Conservation (phyloP, 2,113 vertebrate species). For the Pogonocichla stellata region DNA sequence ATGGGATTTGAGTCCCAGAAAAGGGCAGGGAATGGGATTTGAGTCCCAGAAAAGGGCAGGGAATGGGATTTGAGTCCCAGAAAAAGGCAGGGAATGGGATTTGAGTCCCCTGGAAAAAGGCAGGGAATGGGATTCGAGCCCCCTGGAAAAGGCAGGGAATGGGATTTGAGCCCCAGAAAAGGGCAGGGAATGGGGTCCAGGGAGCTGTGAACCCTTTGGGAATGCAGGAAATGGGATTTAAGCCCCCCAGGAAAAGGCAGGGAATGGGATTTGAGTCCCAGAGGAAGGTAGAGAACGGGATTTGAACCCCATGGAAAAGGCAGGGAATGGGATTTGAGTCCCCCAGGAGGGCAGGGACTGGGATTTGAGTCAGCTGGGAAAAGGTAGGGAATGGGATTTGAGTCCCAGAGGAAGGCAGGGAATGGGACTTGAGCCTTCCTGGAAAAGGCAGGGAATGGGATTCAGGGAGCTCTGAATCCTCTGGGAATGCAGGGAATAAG, state of each 20-base stretch:
- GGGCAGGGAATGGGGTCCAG: neutral
- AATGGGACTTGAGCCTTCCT: neutral
- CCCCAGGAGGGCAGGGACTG: no score
- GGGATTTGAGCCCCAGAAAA: no score
- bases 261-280: neutral
- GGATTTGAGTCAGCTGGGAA: neutral
- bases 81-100: neutral
- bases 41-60: no score
- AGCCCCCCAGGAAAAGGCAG: accelerated
- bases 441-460: neutral
- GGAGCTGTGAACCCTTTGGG: neutral
- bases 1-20: neutral
- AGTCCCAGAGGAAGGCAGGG: neutral
- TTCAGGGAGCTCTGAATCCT: no score
- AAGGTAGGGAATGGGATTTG: neutral
- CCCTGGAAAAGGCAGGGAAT: no score
- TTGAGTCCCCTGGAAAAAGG: neutral
- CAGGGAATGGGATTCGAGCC: neutral
- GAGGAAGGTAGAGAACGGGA: neutral
- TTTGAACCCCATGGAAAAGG: accelerated
- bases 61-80: neutral
- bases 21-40: neutral
- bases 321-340: neutral
- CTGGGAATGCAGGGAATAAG: accelerated
- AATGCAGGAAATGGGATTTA: neutral